Evolutionary conservation across 2,797 vertebrate genomes (phyloP), one percentile per base, ranked within the genome.

Genomic region (Malacoraja senta): DNA sequence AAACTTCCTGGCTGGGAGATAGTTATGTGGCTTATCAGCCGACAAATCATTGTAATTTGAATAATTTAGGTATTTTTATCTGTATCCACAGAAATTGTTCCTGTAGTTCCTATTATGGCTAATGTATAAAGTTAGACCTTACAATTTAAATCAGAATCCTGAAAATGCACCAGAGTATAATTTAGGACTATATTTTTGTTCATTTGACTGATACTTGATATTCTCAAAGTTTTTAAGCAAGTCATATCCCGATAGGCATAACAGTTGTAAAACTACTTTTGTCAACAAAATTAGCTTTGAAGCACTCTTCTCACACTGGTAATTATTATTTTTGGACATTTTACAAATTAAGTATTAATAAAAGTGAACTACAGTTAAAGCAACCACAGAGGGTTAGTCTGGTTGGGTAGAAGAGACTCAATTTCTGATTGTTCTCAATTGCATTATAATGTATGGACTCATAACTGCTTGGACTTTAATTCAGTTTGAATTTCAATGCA

Each of bases 391-490:
- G 90, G 90, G 72, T 92, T 29, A 58, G 38, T 26, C 71, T 53
- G 10, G 24, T n/a, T 74, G 26, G n/a, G 38, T 58, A 38, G 71
- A 74, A 53, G 68, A 92, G 71, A 65, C 61, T 68, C 84, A 29
- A 53, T 29, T 92, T 92, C 71, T 53, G 90, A 92, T 44, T 76
- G 74, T 53, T 53, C 12, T 76, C 90, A 74, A 74, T 92, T 76
- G 29, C 90, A 92, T 92, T 76, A 53, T 44, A 92, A 92, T 74
- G 38, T 29, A 53, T 76, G 44, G 38, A 24, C 71, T 71, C 26
- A 92, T 38, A 92, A 74, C 19, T 74, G 24, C 68, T n/a, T 13
- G 71, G 72, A 7, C 72, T 92, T 92, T 92, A 76, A 92, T 92
- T 92, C 72, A 24, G 35, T 74, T 53, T 92, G 71, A 58, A 76